These are phyloP conservation scores for Heterodera carotae DNA, from an alignment of 1,140 invertebrate species.

Conservation along the genomic window DNA sequence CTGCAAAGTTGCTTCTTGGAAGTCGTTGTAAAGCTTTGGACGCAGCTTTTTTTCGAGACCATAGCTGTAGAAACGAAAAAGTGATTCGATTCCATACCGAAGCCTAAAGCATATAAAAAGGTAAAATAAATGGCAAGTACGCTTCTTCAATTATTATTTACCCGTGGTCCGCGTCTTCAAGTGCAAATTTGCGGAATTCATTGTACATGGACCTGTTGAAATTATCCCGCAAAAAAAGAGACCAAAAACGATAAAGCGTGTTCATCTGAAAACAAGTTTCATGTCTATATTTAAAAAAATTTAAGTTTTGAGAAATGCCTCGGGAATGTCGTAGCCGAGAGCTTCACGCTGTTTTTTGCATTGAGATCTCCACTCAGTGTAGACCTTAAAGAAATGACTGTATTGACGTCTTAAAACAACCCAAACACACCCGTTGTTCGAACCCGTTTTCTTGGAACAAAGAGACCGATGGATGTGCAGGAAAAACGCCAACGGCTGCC, in stretches of 20 bases:
- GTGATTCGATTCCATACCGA: constrained; percentile 82
- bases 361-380: constrained; percentile 51
- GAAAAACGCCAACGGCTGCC: not conserved
- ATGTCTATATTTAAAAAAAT: not conserved
- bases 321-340: constrained; percentile 86
- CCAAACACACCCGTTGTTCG: constrained; percentile 79
- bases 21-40: constrained; percentile 87
- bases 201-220: constrained; percentile 98
- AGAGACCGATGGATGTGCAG: constrained; percentile 71
- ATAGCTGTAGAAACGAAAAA: constrained; percentile 98
- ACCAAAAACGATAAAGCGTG: constrained; percentile 97
- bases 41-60: constrained; percentile 92
- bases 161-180: constrained; percentile 86
- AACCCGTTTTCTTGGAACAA: constrained; percentile 88
- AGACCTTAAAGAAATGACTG: constrained; percentile 48
- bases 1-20: constrained; percentile 86
- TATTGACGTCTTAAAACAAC: not conserved
- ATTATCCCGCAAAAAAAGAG: constrained; percentile 95
- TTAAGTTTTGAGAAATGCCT: constrained; percentile 65
- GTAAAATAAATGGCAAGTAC: constrained; percentile 3
- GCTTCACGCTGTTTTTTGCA: constrained; percentile 74
- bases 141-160: constrained; percentile 68
- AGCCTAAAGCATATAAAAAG: constrained; percentile 57
- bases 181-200: constrained; percentile 85
- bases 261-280: constrained; percentile 75